phyloP scores from a whole-genome alignment of 2,113 vertebrate species.

The Platysteira castanea region DNA sequence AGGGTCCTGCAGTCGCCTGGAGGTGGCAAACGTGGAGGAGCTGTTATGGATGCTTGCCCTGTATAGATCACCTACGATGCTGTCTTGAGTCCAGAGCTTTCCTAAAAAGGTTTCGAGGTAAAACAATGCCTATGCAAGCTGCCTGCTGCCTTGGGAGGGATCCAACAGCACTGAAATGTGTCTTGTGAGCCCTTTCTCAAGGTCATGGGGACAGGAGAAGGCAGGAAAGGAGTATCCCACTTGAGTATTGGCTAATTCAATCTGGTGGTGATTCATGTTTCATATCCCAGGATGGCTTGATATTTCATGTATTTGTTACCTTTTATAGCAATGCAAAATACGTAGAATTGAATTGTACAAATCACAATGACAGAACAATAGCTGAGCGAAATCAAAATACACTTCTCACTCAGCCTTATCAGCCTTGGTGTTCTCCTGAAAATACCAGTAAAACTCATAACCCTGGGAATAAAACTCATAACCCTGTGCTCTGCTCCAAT shows the following conservation, averaged over 20 bases:
- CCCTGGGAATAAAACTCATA: neutral
- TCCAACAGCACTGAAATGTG: neutral
- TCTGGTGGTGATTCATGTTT: conserved; percentile 30
- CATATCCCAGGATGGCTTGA: neutral
- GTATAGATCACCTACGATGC: neutral
- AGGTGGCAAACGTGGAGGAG: neutral
- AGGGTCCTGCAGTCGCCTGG: neutral
- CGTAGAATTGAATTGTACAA: neutral
- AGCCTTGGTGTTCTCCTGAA: neutral
- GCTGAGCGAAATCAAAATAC: neutral
- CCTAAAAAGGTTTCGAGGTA: conserved; percentile 25
- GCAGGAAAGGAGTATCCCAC: conserved; percentile 50
- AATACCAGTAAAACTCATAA: neutral
- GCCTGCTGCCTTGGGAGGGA: neutral
- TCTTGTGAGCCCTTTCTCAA: neutral
- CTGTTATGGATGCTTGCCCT: neutral
- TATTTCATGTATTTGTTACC: conserved; percentile 3
- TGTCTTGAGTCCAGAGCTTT: neutral
- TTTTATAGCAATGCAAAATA: conserved; percentile 17
- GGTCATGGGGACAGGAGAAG: neutral
- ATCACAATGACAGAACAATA: neutral
- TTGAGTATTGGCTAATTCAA: neutral
- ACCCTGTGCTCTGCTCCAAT: neutral
- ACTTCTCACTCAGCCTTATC: neutral
- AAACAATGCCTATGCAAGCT: neutral